These are phyloP conservation scores for Enteromius trimaculatus DNA, from an alignment of 2,797 vertebrate species.

Conservation along the genomic window DNA sequence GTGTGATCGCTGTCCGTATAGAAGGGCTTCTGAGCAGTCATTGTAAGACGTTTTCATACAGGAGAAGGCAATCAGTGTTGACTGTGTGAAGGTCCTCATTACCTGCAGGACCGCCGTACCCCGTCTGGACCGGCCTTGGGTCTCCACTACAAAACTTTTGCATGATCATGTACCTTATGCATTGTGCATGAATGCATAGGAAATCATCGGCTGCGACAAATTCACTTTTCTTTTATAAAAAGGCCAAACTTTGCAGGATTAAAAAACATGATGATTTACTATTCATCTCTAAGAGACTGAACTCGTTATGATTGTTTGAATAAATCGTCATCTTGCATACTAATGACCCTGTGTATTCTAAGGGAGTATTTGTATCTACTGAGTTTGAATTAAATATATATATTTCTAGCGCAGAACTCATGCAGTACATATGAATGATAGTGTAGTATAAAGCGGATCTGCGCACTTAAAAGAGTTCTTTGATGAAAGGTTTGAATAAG, in stretches of 20 bases:
- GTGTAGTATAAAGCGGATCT: conserved; percentile 47
- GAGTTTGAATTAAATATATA: neutral
- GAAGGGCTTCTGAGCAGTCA: conserved; percentile 43
- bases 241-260: neutral
- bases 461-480: conserved; percentile 45
- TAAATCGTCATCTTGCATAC: conserved; percentile 5
- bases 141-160: conserved; percentile 41
- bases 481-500: conserved; percentile 52
- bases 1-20: conserved; percentile 37
- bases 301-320: conserved; percentile 22
- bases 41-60: conserved; percentile 42
- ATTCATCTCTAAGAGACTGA: neutral
- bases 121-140: conserved; percentile 49
- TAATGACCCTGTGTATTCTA: conserved; percentile 46
- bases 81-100: conserved; percentile 57
- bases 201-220: conserved; percentile 29
- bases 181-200: conserved; percentile 39
- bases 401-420: conserved; percentile 35
- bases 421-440: conserved; percentile 45
- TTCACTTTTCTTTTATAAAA: conserved; percentile 9
- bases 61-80: conserved; percentile 47
- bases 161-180: conserved; percentile 32
- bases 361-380: conserved; percentile 7
- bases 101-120: conserved; percentile 46
- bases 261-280: neutral